phyloP scores from a whole-genome alignment of 92 coral and sea anemone genomes.

The Plumapathes pennacea region DNA sequence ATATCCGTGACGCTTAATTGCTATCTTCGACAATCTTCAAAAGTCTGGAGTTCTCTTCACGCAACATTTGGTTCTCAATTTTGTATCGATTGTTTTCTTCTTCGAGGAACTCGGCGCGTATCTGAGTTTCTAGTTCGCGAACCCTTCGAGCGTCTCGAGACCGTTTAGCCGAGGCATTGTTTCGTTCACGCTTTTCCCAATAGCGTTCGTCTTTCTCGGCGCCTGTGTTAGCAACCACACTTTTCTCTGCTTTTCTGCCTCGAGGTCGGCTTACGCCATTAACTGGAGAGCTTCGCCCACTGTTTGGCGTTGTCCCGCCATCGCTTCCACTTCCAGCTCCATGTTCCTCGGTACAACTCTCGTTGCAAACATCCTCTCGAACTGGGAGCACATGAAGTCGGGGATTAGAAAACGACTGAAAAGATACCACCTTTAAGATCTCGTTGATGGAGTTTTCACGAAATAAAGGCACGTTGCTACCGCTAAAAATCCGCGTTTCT shows the following conservation, averaged over 20 bases:
- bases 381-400: constrained; percentile 41
- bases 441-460: constrained; percentile 80
- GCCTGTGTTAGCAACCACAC: not conserved
- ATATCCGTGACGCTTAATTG: constrained; percentile 1
- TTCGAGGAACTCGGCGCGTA: constrained; percentile 76
- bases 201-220: constrained; percentile 67
- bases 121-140: constrained; percentile 89
- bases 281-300: constrained; percentile 1
- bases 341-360: constrained; percentile 27
- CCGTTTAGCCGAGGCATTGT: constrained; percentile 88
- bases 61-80: constrained; percentile 64
- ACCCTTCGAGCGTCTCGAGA: constrained; percentile 88
- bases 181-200: constrained; percentile 85
- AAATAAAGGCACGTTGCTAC: constrained; percentile 54
- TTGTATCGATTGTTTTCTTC: constrained; percentile 74
- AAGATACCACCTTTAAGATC: constrained; percentile 79
- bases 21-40: constrained; percentile 56
- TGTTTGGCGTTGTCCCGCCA: constrained; percentile 21
- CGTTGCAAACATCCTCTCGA: constrained; percentile 27
- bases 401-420: constrained; percentile 77
- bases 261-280: constrained; percentile 46
- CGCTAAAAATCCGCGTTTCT: constrained; percentile 46
- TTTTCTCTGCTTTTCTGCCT: constrained; percentile 41
- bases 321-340: constrained; percentile 31
- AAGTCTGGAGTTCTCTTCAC: constrained; percentile 69